A percentile compares a stretch with the other conserved stretches of the same genome.
These are phyloP conservation scores for Trogon melanurus DNA, from an alignment of 2,113 vertebrate genomes.

Conservation along the genomic window DNA sequence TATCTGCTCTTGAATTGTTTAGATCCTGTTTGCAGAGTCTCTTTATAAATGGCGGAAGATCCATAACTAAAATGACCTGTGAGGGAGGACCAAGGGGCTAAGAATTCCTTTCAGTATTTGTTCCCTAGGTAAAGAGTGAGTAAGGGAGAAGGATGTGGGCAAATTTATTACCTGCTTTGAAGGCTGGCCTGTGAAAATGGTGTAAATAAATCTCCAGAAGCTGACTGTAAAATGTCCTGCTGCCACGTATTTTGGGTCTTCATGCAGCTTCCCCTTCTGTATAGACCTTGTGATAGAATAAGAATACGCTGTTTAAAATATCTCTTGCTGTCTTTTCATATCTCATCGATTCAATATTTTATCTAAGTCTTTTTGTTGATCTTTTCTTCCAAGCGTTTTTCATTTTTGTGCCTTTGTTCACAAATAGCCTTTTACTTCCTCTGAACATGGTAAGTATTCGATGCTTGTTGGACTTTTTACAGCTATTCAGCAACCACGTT, in stretches of 20 bases:
- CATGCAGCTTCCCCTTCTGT: background rate
- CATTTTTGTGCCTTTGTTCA: slow-evolving; percentile 23
- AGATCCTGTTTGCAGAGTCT: background rate
- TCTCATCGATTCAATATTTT: background rate
- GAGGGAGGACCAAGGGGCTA: background rate
- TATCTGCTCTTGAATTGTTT: background rate
- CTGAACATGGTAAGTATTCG: background rate
- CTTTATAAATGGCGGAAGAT: background rate
- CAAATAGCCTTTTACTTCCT: slow-evolving; percentile 17
- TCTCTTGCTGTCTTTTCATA: background rate
- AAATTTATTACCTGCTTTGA: background rate
- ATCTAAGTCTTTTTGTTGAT: background rate
- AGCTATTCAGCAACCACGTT: background rate
- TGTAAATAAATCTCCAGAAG: background rate
- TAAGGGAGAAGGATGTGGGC: background rate
- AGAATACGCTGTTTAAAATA: background rate
- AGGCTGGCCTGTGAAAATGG: background rate
- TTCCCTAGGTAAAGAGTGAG: background rate
- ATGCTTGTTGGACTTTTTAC: background rate
- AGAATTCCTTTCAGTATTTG: background rate
- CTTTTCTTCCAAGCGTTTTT: background rate
- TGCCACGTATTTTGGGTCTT: background rate
- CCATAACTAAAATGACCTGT: background rate
- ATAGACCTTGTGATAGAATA: background rate
- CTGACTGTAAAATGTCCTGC: background rate